These are phyloP conservation scores for Gymnodraco acuticeps DNA, from an alignment of 2,797 vertebrate species.

Conservation along the genomic window DNA sequence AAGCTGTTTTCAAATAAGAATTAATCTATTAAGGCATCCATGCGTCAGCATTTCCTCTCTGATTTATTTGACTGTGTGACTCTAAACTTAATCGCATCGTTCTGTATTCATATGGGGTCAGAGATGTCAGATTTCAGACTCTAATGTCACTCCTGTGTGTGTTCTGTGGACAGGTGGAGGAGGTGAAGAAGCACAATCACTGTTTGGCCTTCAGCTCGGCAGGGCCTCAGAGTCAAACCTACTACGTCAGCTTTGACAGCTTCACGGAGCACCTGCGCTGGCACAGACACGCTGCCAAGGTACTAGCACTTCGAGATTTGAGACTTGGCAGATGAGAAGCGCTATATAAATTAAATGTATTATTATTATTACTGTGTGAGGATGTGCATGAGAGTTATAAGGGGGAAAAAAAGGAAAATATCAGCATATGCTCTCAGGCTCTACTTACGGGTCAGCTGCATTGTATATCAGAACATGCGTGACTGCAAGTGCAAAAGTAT, in stretches of 20 bases:
- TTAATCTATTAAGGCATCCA: slow-evolving; percentile 12
- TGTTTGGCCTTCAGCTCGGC: slow-evolving; percentile 98
- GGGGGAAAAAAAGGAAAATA: slow-evolving; percentile 30
- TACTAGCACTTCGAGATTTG: too few relatives aligned
- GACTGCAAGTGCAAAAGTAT: slow-evolving; percentile 37
- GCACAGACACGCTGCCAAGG: slow-evolving; percentile 97
- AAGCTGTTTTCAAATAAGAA: slow-evolving; percentile 6
- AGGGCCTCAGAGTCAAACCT: slow-evolving; percentile 97
- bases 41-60: slow-evolving; percentile 23
- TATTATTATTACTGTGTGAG: too few relatives aligned
- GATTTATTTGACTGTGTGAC: slow-evolving; percentile 1
- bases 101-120: slow-evolving; percentile 25
- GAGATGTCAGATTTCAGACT: slow-evolving; percentile 42
- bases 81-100: background rate
- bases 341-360: too few relatives aligned
- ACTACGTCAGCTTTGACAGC: slow-evolving; percentile 97
- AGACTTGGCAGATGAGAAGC: too few relatives aligned
- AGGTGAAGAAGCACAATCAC: slow-evolving; percentile 98
- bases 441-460: slow-evolving; percentile 50
- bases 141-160: slow-evolving; percentile 23
- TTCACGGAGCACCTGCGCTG: slow-evolving; percentile 98
- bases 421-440: slow-evolving; percentile 36
- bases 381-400: slow-evolving; percentile 9
- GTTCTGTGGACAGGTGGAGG: slow-evolving; percentile 89
- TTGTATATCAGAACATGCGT: slow-evolving; percentile 46